A percentile compares a stretch with the other conserved stretches of the same genome.
Evolutionary conservation across 2,888 invertebrate genomes (phyloP).

Genomic region (Conomelus anceps): DNA sequence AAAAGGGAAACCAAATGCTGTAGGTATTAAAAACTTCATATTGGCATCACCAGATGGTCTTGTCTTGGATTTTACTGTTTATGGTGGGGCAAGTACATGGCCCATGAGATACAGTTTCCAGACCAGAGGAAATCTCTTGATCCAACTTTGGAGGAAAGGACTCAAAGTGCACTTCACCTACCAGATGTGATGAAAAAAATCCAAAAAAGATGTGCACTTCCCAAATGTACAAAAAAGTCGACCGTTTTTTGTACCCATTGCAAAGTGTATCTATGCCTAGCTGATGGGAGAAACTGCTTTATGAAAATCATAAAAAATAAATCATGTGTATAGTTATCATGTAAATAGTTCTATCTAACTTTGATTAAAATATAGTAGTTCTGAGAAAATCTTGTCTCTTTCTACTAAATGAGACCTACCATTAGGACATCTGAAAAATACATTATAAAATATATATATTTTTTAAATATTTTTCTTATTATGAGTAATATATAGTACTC

Average conservation of each 20-base stretch:
- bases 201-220: constrained; percentile 1
- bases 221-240: constrained; percentile 1
- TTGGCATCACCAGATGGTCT: background rate
- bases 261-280: constrained; percentile 4
- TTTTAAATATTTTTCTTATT: too few relatives aligned
- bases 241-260: background rate
- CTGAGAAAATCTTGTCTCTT: too few relatives aligned
- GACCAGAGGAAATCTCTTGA: background rate
- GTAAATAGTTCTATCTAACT: too few relatives aligned
- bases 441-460: too few relatives aligned
- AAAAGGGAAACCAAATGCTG: background rate
- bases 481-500: too few relatives aligned
- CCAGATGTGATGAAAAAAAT: background rate
- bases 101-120: background rate
- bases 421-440: too few relatives aligned
- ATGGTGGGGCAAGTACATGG: background rate
- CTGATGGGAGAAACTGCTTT: background rate
- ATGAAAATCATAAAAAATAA: background rate
- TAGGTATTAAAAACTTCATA: background rate
- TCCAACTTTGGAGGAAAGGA: background rate
- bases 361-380: too few relatives aligned
- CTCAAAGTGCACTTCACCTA: background rate
- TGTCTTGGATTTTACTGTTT: background rate
- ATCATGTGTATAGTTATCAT: too few relatives aligned
- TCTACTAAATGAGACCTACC: too few relatives aligned